Conservation (phyloP, 2,888 invertebrate species). For the Ectemnius cavifrons region DNA sequence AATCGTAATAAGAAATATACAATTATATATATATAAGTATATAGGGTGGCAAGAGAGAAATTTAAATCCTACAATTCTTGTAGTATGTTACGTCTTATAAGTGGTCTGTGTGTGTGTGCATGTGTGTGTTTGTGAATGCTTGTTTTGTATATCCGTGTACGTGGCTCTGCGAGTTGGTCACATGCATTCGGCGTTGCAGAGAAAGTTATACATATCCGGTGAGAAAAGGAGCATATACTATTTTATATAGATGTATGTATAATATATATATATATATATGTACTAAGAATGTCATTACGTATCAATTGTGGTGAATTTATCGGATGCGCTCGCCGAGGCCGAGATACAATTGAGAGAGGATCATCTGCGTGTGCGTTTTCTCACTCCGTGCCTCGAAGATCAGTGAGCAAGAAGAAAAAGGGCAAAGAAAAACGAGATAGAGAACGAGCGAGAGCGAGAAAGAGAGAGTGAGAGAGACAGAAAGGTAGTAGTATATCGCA, state of each 20-base stretch:
- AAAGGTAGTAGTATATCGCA: too few relatives aligned
- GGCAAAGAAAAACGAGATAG: background rate
- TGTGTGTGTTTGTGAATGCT: too few relatives aligned
- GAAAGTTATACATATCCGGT: slow-evolving; percentile 19
- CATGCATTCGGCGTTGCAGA: slow-evolving; percentile 70
- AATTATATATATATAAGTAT: slow-evolving; percentile 61
- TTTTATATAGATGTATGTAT: too few relatives aligned
- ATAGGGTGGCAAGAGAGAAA: slow-evolving; percentile 64
- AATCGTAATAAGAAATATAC: slow-evolving; percentile 34
- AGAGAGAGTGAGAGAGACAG: background rate
- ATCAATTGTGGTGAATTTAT: background rate
- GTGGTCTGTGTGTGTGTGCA: too few relatives aligned
- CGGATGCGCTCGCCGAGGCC: slow-evolving; percentile 18
- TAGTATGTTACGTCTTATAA: too few relatives aligned
- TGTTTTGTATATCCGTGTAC: too few relatives aligned
- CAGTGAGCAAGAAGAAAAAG: too few relatives aligned
- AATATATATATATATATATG: too few relatives aligned
- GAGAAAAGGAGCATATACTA: slow-evolving; percentile 39
- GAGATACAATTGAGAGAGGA: too few relatives aligned
- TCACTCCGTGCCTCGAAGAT: too few relatives aligned
- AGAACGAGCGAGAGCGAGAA: background rate
- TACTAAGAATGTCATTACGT: too few relatives aligned
- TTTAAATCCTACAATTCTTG: slow-evolving; percentile 73
- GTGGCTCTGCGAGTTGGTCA: slow-evolving; percentile 64
- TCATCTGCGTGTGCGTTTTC: too few relatives aligned